Evolutionary conservation across 2,888 invertebrate genomes (phyloP), one percentile per base, ranked within the genome.

Genomic region (Ctenicera cuprea): DNA sequence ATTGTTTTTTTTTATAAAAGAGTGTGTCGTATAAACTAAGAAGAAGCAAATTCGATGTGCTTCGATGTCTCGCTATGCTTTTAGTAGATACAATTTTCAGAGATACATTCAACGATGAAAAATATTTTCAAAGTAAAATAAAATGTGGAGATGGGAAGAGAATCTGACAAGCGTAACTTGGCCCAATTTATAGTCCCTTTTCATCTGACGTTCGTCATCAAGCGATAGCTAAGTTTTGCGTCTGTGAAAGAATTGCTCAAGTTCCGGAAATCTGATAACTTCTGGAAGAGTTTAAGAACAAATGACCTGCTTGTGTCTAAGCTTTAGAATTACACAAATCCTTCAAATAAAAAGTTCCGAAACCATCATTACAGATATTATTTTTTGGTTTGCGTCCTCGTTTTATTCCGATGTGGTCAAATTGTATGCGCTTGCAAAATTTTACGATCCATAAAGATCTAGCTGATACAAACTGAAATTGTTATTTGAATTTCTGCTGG

Each of bases 171-270:
- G 30, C 54, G 54, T 54, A 54, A 54, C 54, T 54, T 54, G 54
- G 54, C 54, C 30, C 54, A 54, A 54, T 54, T 54, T 54, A 54
- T 54, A 54, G 54, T 54, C 43, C 26, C 41, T 62, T 43, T 62
- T 62, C 62, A 43, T 64, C 64, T 48, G 48, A 64, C 64, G 45
- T 45, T 62, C 48, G 45, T 64, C 64, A 64, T 64, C 48, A 50
- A 33, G 48, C 41, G 64, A 48, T 62, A 48, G 64, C 64, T 30
- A 64, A 64, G 48, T 45, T 45, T 45, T 45, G 45, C 22, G 26
- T 64, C 48, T 45, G 43, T 43, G 14, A 64, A 64, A 64, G 64
- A 64, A 64, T 64, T 64, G 64, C 48, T 43, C 33, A 64, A 48
- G 18, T 64, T 64, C 30, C 33, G 7, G 33, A 64, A 64, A 64